Evolutionary conservation across 2,113 vertebrate species (phyloP).

Genomic region (Origma solitaria): DNA sequence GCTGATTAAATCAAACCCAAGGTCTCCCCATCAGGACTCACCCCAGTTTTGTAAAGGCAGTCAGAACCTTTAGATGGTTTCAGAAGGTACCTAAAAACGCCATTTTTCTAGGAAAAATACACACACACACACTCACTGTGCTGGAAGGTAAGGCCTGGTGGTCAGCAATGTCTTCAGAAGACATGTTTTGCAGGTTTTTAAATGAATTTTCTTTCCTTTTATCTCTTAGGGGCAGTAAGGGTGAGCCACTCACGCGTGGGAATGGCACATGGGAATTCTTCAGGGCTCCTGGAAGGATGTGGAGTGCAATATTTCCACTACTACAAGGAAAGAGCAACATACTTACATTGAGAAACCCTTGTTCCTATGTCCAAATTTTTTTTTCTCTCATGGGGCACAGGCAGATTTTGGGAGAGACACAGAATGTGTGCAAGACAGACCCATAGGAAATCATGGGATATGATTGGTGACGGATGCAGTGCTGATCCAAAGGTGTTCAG

Average conservation of each 20-base stretch:
- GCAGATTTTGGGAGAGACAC: neutral
- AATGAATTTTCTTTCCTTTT: neutral
- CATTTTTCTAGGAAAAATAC: neutral
- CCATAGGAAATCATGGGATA: accelerated
- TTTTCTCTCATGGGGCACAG: neutral
- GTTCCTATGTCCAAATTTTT: neutral
- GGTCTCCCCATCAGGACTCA: accelerated
- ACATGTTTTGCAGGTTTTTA: neutral
- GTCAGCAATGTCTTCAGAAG: neutral
- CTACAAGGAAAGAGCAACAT: accelerated
- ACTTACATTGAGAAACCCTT: neutral
- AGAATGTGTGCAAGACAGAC: accelerated
- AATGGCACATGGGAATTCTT: accelerated
- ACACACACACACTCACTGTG: too few relatives aligned
- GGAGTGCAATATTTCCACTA: accelerated
- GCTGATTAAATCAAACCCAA: accelerated
- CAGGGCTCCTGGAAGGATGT: accelerated
- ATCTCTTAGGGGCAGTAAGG: neutral
- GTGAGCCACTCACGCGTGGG: accelerated
- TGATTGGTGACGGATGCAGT: accelerated
- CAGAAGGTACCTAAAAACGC: neutral
- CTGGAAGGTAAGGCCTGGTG: neutral
- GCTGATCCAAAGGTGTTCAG: neutral
- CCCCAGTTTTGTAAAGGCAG: neutral
- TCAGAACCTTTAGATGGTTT: accelerated